Evolutionary conservation across 1,140 invertebrate genomes (phyloP), one percentile per base, ranked within the genome.

Genomic region (Sitodiplosis mosellana): DNA sequence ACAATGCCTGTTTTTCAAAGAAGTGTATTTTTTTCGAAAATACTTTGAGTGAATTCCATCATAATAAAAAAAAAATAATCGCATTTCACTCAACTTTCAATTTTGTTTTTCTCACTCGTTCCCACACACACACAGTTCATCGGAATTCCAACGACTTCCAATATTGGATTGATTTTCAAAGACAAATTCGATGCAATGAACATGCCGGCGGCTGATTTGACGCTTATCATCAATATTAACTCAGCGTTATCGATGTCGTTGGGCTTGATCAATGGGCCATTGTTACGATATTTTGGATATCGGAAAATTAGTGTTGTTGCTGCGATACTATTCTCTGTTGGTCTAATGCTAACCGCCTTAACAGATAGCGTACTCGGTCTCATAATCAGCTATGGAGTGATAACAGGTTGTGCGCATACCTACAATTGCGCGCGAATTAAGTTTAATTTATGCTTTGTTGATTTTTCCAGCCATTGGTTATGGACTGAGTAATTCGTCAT

Each of bases 351-450:
- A 7, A 72, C 73, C 8, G 57, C 71, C 3, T 64, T 67, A 36
- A 65, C 73, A 0, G 52, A 59, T 0, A 69, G 56, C 33, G 72
- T 76, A 41, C 59, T 62, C 51, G 52, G 71, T 34, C 75, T 76
- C 55, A 59, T 77, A 34, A 51, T 77, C 43, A 69, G 68, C 14
- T 80, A 78, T 56, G 74, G 77, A 53, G 63, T 80, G 55, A 69
- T 79, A 49, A 67, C 73, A 54, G 75, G 78, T 79, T 62, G n/a
- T n/a, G n/a, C n/a, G n/a, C n/a, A n/a, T n/a, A n/a, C n/a, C 7
- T 34, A 34, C 33, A 34, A n/a, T n/a, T n/a, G n/a, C n/a, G n/a
- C n/a, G n/a, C n/a, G n/a, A n/a, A n/a, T n/a, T n/a, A n/a, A n/a
- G n/a, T n/a, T n/a, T n/a, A n/a, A n/a, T n/a, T n/a, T n/a, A n/a